A percentile compares a stretch with the other conserved stretches of the same genome.
Conservation (phyloP, 2,113 vertebrate genomes). For the Gnathonemus longibarbis region DNA sequence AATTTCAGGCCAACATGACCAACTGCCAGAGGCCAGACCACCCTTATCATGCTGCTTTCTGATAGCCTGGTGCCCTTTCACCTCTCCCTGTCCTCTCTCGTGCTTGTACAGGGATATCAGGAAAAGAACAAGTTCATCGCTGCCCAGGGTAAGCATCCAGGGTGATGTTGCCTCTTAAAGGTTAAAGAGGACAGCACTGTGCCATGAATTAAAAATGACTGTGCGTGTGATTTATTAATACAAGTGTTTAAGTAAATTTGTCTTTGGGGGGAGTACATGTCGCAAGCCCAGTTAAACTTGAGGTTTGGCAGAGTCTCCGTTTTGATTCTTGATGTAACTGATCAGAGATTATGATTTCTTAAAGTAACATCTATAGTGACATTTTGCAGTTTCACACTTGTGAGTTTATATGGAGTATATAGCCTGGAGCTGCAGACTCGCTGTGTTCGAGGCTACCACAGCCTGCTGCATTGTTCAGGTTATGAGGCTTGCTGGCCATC, state of each 20-base stretch:
- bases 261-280: background rate
- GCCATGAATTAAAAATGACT: background rate
- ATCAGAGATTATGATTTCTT: background rate
- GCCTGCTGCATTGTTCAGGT: background rate
- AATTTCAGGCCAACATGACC: background rate
- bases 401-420: background rate
- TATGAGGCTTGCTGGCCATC: background rate
- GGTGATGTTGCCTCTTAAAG: background rate
- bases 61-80: background rate
- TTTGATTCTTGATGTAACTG: background rate
- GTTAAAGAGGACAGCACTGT: background rate
- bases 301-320: background rate
- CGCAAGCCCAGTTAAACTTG: background rate
- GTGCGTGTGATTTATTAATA: background rate
- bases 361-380: background rate
- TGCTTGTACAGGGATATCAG: conserved; percentile 78
- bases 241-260: background rate
- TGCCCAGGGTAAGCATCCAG: conserved; percentile 77
- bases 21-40: background rate
- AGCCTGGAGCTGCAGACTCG: background rate
- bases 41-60: background rate
- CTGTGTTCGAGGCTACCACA: background rate
- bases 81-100: background rate
- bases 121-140: conserved; percentile 99
- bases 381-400: background rate